A percentile compares a stretch with the other conserved stretches of the same genome.
Conservation (phyloP, 2,888 invertebrate genomes). For the Nasonovia ribisnigri region DNA sequence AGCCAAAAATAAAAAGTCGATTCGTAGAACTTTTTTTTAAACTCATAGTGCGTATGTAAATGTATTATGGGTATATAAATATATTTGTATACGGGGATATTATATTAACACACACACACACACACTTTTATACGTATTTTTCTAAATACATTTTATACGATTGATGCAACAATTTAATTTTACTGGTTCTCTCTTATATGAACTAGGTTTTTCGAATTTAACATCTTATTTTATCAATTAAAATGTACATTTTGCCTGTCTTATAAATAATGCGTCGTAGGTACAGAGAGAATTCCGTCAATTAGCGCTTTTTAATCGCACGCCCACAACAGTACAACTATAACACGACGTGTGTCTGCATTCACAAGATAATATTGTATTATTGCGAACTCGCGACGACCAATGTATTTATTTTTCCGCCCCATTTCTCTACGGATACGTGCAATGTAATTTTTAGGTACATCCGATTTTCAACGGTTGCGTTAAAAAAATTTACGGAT, state of each 20-base stretch:
- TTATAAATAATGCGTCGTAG: neutral
- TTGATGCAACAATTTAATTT: neutral
- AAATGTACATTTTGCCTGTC: neutral
- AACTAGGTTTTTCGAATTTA: neutral
- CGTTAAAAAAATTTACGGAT: neutral
- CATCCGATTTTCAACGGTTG: neutral
- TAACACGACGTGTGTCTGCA: neutral
- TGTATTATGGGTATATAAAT: neutral
- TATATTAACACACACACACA: neutral
- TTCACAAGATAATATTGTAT: neutral
- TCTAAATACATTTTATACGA: neutral
- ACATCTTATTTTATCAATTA: neutral
- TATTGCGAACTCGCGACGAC: neutral
- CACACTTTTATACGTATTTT: neutral
- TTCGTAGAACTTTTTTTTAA: conserved; percentile 2
- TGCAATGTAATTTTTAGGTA: neutral
- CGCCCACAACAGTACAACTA: neutral
- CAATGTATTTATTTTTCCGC: neutral
- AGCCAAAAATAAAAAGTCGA: conserved; percentile 23
- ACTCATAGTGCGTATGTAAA: neutral
- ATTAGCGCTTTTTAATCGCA: neutral
- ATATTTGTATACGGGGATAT: neutral
- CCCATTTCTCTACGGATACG: neutral
- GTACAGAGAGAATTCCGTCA: neutral
- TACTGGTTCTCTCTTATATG: neutral